Base-by-base conservation (phyloP, 1,140 invertebrate genomes). In the Brachionus koreanus region DNA sequence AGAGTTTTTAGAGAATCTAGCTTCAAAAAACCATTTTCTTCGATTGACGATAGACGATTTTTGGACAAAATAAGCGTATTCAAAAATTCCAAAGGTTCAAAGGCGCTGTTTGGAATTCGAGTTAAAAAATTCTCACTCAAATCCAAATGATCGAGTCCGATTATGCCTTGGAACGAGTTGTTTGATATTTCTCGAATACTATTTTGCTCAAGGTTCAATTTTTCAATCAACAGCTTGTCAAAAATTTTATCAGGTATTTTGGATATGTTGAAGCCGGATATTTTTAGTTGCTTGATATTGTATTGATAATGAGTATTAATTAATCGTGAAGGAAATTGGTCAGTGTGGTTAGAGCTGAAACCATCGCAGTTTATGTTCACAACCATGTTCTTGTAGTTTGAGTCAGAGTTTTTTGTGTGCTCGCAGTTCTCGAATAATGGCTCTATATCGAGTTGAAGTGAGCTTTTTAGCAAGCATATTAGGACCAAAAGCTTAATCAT, bases 331-430 rank as follows among this genome's bases (percentile, higher is more conserved):
- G 69, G 69, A 46, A 74, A 46, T 46, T 46, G 25, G 13, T 46
- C 19, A 10, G 69, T 25, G 0, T 6, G 2, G 10, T 74, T 74
- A 7, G 42, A 35, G 19, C 9, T 10, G n/a, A 12, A 74, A 9
- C 69, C 69, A 74, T 74, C 69, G 9, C 69, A 74, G 12, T 35
- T 25, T n/a, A 74, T 74, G 39, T 46, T 46, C 16, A 74, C 39
- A 3, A 74, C 19, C 23, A 74, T 74, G 39, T 46, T 74, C 25
- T 74, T 74, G 25, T 74, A 74, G 43, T 74, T 43, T 39, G 69
- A 46, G 3, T 74, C 42, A 25, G 69, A 74, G 37, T 74, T 43
- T 74, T 74, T 74, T 9, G 37, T 25, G n/a, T 46, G 25, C 7
- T 46, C 42, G 19, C 69, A 74, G 46, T 74, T 39, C 43, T 74